These are phyloP conservation scores for Nephrotoma appendiculata DNA, from an alignment of 2,888 invertebrate genomes.

Conservation along the genomic window DNA sequence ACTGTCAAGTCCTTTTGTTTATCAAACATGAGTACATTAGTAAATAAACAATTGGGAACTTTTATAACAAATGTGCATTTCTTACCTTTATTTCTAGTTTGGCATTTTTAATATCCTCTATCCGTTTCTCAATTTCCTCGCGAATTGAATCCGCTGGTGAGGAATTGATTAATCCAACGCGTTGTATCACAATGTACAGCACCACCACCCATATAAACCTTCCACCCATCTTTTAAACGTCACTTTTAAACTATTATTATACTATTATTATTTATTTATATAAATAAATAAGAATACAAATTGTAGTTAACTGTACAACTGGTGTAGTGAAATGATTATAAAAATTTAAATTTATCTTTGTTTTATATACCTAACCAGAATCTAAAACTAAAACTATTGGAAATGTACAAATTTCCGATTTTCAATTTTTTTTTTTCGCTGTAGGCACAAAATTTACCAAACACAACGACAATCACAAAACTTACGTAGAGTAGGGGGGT, in stretches of 20 bases:
- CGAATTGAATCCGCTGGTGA: not conserved
- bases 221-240: not conserved
- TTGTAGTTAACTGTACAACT: not conserved
- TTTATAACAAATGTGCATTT: no score
- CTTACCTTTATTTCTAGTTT: not conserved
- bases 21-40: not conserved
- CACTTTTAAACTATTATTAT: not conserved
- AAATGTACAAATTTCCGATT: not conserved
- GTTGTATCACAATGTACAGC: not conserved
- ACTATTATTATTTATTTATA: not conserved
- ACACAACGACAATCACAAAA: not conserved
- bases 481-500: not conserved
- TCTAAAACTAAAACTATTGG: not conserved
- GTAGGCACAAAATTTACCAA: not conserved
- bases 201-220: not conserved
- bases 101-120: not conserved
- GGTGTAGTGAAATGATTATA: not conserved
- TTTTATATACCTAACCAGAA: not conserved
- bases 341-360: not conserved
- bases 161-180: not conserved
- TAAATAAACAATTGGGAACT: no score
- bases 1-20: not conserved
- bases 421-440: not conserved
- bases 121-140: not conserved
- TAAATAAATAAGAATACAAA: not conserved